Base-by-base conservation (phyloP, 2,888 invertebrate species). In the Gastrophysa polygoni region DNA sequence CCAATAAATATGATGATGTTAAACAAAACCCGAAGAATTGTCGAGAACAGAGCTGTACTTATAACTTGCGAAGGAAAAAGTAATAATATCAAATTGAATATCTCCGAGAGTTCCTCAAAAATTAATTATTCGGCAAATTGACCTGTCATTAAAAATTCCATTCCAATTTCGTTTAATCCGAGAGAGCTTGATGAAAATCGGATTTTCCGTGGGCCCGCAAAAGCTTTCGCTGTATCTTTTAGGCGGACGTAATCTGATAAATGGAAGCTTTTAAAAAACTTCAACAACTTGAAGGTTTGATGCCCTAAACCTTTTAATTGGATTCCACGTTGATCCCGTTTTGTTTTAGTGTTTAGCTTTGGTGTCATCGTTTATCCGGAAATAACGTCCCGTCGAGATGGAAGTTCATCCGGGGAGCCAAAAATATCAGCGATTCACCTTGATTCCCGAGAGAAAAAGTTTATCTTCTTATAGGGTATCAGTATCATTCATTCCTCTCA, bases 261-360 rank as follows among this genome's bases (percentile, higher is more conserved):
- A 64, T 56, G 62, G 58, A 63, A 63, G 67, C 68, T 68, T 68
- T 68, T 64, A 64, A 67, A 68, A 69, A 68, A 60, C 66, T 62
- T 58, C 59, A 64, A 59, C 59, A 63, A 61, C 66, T 63, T 51
- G 32, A 57, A 67, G 38, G 70, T 69, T 71, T 71, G 68, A 69
- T 65, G 68, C 69, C 61, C 59, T 58, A 67, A 64, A 67, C 70
- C 68, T 63, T 70, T 71, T 70, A 70, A 72, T 71, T 71, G 70
- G 69, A 69, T 69, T 68, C 65, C 43, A 59, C 65, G 60, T 64
- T 65, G 8, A 38, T 38, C 38, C 14, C 11, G 14, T 38, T 14
- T 44, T 32, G 16, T 32, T 51, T 51, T 17, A 17, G n/a, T 21
- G 52, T 64, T 66, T 51, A 32, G n/a, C 34, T 29, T 32, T 29